Evolutionary conservation across 2,797 vertebrate genomes (phyloP), one percentile per base, ranked within the genome.

Genomic region (Intellagama lesueurii): DNA sequence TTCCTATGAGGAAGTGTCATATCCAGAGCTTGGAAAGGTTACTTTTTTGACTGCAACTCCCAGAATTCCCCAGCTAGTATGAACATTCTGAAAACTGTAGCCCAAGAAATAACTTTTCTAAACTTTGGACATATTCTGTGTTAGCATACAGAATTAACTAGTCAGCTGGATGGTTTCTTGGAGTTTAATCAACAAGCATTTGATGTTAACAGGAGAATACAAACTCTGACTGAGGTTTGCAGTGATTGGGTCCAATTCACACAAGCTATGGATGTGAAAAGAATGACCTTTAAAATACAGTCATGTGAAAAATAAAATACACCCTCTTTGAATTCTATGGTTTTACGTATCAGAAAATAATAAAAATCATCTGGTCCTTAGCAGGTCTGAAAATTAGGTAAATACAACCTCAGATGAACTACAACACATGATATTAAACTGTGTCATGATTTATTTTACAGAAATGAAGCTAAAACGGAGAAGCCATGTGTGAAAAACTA

Each of bases 1-100:
- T 97, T 97, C 96, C 96, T 96, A 94, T 91, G 94, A 95, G 87
- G 19, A 35, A 94, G 88, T 88, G 89, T 49, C 19, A 68, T 89
- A 94, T 56, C 52, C 52, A 56, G 52, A 56, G 52, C 52, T 56
- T 56, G 52, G 52, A 9, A 56, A 56, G 12, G 52, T 56, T 56
- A 56, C 12, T 56, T 56, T 56, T 56, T 56, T 56, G 52, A 14
- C 52, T 56, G 91, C 93, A 91, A 92, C 56, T 91, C 95, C 81
- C 56, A 77, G 91, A 94, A 94, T 90, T 91, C 87, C 75, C 68
- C 87, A 90, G 52, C 52, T 56, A 56, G 52, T 56, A 8, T 56
- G 52, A 12, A 14, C 8, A 56, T 2, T 56, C 49, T 52, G 7
- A 52, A 52, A 52, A 52, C 49, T 52, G 5, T 11, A 52, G 49